These are phyloP conservation scores for Agonopterix heracliana DNA, from an alignment of 2,888 invertebrate genomes.

Conservation along the genomic window DNA sequence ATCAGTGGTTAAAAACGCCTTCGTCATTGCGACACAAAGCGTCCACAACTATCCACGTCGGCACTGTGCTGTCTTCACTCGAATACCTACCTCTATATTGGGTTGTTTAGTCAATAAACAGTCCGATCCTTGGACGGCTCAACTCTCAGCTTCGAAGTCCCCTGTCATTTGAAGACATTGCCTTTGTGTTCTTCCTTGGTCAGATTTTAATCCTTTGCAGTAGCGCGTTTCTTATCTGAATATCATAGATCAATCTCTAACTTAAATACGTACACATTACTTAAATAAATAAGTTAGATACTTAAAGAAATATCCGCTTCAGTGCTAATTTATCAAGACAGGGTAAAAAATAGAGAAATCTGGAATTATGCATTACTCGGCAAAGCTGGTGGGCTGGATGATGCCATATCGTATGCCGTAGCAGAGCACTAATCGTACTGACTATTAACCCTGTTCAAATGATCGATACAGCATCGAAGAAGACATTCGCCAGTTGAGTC, in stretches of 20 bases:
- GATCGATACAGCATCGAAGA: constrained; percentile 27
- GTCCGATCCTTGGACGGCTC: constrained; percentile 24
- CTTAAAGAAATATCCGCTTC: too few relatives aligned
- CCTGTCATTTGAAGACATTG: constrained; percentile 28
- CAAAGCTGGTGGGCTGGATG: too few relatives aligned
- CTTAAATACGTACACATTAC: too few relatives aligned
- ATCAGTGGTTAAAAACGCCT: constrained; percentile 13
- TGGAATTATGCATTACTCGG: too few relatives aligned
- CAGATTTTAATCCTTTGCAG: background rate
- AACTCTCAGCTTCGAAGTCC: constrained; percentile 20
- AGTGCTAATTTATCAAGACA: too few relatives aligned
- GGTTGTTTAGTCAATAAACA: constrained; percentile 64
- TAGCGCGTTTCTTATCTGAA: background rate
- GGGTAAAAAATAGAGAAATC: too few relatives aligned
- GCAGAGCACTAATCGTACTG: constrained; percentile 5
- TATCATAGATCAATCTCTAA: too few relatives aligned
- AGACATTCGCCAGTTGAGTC: constrained; percentile 49
- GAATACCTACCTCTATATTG: constrained; percentile 15
- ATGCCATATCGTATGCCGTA: too few relatives aligned
- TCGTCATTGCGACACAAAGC: constrained; percentile 51
- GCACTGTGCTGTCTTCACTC: constrained; percentile 10
- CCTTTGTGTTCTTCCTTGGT: constrained; percentile 16
- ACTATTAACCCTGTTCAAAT: constrained; percentile 18
- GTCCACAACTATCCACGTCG: constrained; percentile 11
- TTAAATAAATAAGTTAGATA: too few relatives aligned